Percentiles rank a stretch among this genome's conserved stretches.
These are phyloP conservation scores for Eretmochelys imbricata DNA, from an alignment of 2,113 vertebrate genomes.

Conservation along the genomic window DNA sequence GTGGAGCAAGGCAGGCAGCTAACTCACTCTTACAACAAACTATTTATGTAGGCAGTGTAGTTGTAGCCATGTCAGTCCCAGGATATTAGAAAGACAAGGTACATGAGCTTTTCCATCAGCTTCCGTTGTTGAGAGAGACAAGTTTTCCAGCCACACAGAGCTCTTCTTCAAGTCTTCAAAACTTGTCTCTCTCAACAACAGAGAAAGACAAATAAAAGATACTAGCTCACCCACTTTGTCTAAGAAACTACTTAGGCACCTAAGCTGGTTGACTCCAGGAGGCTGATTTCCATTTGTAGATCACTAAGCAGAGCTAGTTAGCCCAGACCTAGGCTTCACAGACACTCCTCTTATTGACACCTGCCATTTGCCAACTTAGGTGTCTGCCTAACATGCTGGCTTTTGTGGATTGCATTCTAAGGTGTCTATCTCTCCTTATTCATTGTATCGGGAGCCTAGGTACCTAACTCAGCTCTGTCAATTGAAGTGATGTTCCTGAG, in stretches of 20 bases:
- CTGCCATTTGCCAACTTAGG: background rate
- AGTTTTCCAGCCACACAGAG: background rate
- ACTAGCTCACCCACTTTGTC: background rate
- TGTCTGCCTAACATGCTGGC: background rate
- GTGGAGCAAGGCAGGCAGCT: background rate
- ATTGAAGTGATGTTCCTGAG: background rate
- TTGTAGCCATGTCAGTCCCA: background rate
- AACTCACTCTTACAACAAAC: background rate
- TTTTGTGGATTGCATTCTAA: background rate
- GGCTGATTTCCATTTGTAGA: background rate
- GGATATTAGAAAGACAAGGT: background rate
- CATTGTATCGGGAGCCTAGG: background rate
- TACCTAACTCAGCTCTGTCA: background rate
- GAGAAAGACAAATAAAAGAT: background rate
- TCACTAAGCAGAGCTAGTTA: background rate
- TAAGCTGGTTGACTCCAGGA: background rate
- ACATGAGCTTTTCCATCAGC: background rate
- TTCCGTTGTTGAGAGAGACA: background rate
- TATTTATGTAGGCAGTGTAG: background rate
- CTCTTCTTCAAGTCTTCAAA: background rate
- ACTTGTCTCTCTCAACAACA: background rate
- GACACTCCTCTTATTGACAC: background rate
- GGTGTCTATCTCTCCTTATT: accelerated
- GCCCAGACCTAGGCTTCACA: background rate
- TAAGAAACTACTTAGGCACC: background rate